These are phyloP conservation scores for Scrobipalpa costella DNA, from an alignment of 2,888 invertebrate genomes.

Conservation along the genomic window DNA sequence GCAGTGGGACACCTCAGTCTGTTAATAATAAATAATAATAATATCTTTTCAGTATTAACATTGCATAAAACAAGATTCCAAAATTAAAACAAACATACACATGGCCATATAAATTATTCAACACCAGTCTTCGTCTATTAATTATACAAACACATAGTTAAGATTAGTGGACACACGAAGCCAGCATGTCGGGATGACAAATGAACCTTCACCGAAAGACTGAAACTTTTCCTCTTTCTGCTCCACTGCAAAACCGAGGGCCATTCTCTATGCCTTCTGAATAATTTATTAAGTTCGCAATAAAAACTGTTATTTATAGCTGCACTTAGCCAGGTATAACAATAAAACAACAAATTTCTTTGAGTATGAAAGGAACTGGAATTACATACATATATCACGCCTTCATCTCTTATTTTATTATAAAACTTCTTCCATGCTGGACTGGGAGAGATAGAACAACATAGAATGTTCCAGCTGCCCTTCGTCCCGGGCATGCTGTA, in stretches of 20 bases:
- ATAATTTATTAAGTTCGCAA: not conserved
- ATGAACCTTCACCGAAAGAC: not conserved
- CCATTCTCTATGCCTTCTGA: not conserved
- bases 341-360: not conserved
- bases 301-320: slow-evolving; percentile 7
- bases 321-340: not conserved
- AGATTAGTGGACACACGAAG: not conserved
- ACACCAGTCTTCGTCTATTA: slow-evolving; percentile 3
- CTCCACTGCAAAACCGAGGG: not conserved
- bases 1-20: no score
- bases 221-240: not conserved
- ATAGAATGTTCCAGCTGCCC: no score
- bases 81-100: not conserved
- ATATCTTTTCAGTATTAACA: no score
- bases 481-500: no score
- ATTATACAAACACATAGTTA: slow-evolving; percentile 8
- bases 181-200: not conserved
- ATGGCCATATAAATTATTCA: not conserved
- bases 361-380: not conserved
- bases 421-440: no score
- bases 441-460: no score
- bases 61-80: not conserved
- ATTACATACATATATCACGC: no score
- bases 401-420: no score
- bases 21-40: no score